A percentile compares a stretch with the other conserved stretches of the same genome.
Evolutionary conservation across 2,888 invertebrate genomes (phyloP).

Genomic region (Macrophya annulata): DNA sequence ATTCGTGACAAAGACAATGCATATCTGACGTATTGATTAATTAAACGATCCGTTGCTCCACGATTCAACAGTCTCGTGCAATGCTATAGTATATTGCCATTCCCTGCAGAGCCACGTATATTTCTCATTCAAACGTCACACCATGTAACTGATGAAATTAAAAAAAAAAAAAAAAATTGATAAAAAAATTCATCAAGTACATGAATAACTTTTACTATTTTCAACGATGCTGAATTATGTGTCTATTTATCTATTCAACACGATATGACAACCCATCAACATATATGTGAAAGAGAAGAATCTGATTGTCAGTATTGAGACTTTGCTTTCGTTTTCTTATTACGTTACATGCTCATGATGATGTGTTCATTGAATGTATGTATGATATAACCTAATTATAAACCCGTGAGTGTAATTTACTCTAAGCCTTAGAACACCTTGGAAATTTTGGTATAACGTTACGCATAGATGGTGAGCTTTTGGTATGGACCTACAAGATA

Average conservation of each 20-base stretch:
- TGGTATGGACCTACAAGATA: not conserved
- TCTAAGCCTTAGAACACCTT: slow-evolving; percentile 3
- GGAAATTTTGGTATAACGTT: slow-evolving; percentile 14
- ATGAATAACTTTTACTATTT: no score
- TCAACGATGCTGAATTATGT: no score
- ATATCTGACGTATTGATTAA: slow-evolving; percentile 52
- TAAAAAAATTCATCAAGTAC: no score
- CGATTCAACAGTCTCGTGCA: not conserved
- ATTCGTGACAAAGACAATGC: slow-evolving; percentile 42
- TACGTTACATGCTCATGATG: not conserved
- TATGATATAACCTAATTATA: not conserved
- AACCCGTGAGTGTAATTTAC: not conserved
- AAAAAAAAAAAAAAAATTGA: no score
- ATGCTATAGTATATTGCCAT: not conserved
- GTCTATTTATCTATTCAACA: no score
- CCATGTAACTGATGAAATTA: not conserved
- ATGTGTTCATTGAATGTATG: not conserved
- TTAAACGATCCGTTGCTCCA: slow-evolving; percentile 41
- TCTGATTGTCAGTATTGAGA: not conserved
- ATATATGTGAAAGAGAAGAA: not conserved
- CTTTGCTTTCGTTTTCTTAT: not conserved
- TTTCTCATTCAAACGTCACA: not conserved
- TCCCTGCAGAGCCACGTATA: not conserved
- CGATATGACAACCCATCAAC: no score
- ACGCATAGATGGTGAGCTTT: slow-evolving; percentile 21